Evolutionary conservation across 2,888 invertebrate species (phyloP).

Genomic region (Pachycephus smyrnensis): DNA sequence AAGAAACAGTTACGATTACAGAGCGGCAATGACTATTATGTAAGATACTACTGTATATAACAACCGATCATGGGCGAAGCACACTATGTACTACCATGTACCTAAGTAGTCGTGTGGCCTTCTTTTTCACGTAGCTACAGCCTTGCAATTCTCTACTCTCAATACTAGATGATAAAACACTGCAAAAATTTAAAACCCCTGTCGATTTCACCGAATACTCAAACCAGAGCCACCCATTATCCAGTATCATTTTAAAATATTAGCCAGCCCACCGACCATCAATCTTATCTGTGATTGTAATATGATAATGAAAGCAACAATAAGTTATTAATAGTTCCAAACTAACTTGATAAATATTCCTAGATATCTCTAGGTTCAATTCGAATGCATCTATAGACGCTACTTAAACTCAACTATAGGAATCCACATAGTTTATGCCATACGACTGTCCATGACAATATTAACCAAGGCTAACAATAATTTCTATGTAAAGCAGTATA

Average conservation of each 20-base stretch:
- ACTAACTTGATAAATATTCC: background rate
- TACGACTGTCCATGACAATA: background rate
- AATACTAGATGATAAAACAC: background rate
- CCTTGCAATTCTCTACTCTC: background rate
- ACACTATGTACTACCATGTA: background rate
- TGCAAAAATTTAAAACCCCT: background rate
- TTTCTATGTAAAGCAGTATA: background rate
- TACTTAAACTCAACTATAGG: background rate
- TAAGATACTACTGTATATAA: slow-evolving; percentile 19
- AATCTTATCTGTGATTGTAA: background rate
- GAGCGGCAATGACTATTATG: slow-evolving; percentile 33
- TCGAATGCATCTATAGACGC: background rate
- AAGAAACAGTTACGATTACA: slow-evolving; percentile 32
- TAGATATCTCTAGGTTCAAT: background rate
- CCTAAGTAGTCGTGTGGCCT: background rate
- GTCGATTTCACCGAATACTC: background rate
- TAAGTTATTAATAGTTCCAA: background rate
- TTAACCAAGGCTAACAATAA: background rate
- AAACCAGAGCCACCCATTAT: background rate
- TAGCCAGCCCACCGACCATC: background rate
- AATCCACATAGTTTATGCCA: background rate
- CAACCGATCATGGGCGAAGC: background rate
- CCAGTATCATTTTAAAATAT: background rate
- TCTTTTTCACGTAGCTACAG: background rate
- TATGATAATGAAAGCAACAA: background rate